Conservation (phyloP, 2,113 vertebrate species). For the Ascaphus truei region DNA sequence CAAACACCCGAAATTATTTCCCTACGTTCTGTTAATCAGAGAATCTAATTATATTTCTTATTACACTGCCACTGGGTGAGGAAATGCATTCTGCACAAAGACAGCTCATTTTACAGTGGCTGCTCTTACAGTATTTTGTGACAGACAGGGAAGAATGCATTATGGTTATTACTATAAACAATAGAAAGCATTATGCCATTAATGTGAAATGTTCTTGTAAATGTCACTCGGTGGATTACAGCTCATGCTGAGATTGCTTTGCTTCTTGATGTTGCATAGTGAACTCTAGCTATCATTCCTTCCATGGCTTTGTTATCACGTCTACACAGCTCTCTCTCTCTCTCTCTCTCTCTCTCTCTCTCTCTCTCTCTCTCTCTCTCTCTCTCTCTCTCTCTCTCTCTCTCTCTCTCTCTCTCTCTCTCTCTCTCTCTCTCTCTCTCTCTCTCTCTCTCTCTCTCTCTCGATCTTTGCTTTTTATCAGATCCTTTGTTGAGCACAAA, state of each 20-base stretch:
- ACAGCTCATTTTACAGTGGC: slow-evolving; percentile 51
- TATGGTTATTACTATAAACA: slow-evolving; percentile 41
- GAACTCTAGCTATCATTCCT: slow-evolving; percentile 6
- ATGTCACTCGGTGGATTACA: slow-evolving; percentile 37
- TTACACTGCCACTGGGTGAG: slow-evolving; percentile 54
- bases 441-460: no score
- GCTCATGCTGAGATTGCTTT: slow-evolving; percentile 6
- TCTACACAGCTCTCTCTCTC: no score
- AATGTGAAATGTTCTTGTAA: slow-evolving; percentile 38
- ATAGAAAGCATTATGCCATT: slow-evolving; percentile 34
- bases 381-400: no score
- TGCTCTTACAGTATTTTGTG: slow-evolving; percentile 42
- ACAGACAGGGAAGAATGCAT: slow-evolving; percentile 48
- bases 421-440: no score
- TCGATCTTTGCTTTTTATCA: no score
- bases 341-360: no score
- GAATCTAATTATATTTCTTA: slow-evolving; percentile 58
- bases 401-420: no score
- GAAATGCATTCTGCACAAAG: slow-evolving; percentile 43
- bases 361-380: no score
- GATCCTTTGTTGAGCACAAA: no score
- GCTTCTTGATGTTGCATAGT: slow-evolving; percentile 16
- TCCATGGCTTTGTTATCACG: not conserved
- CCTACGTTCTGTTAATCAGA: slow-evolving; percentile 51
- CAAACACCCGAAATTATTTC: slow-evolving; percentile 47